A percentile compares a stretch with the other conserved stretches of the same genome.
These are phyloP conservation scores for Tiphia femorata DNA, from an alignment of 2,888 invertebrate species.

Conservation along the genomic window DNA sequence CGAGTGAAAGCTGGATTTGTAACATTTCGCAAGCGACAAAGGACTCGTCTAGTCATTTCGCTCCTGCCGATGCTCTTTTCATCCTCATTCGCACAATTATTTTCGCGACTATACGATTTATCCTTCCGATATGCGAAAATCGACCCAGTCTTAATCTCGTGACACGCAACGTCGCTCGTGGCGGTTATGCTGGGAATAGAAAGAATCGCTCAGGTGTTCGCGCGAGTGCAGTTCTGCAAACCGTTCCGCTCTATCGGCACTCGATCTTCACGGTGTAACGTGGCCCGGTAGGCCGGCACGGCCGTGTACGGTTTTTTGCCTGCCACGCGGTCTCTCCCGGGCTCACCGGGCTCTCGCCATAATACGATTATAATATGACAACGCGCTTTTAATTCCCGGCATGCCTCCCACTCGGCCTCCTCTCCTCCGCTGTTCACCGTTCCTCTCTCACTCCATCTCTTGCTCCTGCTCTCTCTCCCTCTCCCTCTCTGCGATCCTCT, in stretches of 20 bases:
- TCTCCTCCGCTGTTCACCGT: background rate
- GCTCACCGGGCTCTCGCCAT: constrained; percentile 49
- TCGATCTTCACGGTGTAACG: constrained; percentile 38
- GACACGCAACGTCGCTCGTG: too few relatives aligned
- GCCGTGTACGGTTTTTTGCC: constrained; percentile 5
- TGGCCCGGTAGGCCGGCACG: constrained; percentile 27
- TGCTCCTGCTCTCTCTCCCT: background rate
- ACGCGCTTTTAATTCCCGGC: constrained; percentile 63
- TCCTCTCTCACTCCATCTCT: background rate
- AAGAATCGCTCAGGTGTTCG: constrained; percentile 8
- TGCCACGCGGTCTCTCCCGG: background rate
- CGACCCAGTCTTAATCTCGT: too few relatives aligned
- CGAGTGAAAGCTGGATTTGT: constrained; percentile 69
- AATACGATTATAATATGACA: constrained; percentile 64
- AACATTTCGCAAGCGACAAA: constrained; percentile 66
- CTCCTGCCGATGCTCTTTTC: constrained; percentile 26
- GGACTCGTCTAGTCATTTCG: constrained; percentile 56
- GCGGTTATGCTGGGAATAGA: too few relatives aligned
- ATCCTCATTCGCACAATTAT: too few relatives aligned
- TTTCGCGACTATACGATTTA: too few relatives aligned
- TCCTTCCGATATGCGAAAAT: too few relatives aligned
- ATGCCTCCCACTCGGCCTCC: constrained; percentile 39
- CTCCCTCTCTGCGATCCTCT: background rate
- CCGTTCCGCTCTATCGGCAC: constrained; percentile 19
- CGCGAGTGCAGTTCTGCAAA: constrained; percentile 2